phyloP scores from a whole-genome alignment of 2,113 vertebrate genomes.

The Brienomyrus longianalis region DNA sequence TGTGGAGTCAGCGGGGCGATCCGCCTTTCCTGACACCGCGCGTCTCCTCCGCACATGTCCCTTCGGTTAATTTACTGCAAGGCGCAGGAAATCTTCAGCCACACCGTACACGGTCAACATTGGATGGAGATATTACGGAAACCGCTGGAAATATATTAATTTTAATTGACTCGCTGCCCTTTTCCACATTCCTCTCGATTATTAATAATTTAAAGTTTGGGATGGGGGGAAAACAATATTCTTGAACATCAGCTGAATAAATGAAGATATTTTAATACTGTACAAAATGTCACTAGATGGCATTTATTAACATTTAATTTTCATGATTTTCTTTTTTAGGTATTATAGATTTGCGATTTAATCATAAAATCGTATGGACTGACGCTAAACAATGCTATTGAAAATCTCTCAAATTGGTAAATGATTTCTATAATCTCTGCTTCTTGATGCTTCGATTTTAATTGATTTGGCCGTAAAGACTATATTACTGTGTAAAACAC shows the following conservation, averaged over 20 bases:
- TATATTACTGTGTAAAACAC: background rate
- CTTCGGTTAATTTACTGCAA: background rate
- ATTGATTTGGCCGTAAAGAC: background rate
- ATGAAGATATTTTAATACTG: slow-evolving; percentile 14
- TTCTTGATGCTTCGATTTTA: background rate
- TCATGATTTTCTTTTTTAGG: background rate
- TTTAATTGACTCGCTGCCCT: slow-evolving; percentile 63
- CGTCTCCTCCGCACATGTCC: background rate
- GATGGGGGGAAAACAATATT: slow-evolving; percentile 36
- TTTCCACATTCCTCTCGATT: slow-evolving; percentile 42
- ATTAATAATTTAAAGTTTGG: slow-evolving; percentile 44
- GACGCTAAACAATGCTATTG: background rate
- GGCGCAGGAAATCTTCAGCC: background rate
- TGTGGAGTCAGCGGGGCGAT: background rate
- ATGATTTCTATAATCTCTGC: background rate
- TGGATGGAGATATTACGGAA: slow-evolving; percentile 49
- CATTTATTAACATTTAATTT: slow-evolving; percentile 19
- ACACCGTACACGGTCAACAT: slow-evolving; percentile 38
- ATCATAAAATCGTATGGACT: background rate
- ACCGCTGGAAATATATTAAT: slow-evolving; percentile 51
- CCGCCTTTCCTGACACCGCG: background rate
- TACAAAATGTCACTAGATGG: slow-evolving; percentile 15
- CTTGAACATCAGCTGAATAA: slow-evolving; percentile 6
- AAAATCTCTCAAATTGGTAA: background rate
- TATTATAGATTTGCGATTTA: background rate